Evolutionary conservation across 2,888 invertebrate genomes (phyloP), one percentile per base, ranked within the genome.

Genomic region (Cabera pusaria): DNA sequence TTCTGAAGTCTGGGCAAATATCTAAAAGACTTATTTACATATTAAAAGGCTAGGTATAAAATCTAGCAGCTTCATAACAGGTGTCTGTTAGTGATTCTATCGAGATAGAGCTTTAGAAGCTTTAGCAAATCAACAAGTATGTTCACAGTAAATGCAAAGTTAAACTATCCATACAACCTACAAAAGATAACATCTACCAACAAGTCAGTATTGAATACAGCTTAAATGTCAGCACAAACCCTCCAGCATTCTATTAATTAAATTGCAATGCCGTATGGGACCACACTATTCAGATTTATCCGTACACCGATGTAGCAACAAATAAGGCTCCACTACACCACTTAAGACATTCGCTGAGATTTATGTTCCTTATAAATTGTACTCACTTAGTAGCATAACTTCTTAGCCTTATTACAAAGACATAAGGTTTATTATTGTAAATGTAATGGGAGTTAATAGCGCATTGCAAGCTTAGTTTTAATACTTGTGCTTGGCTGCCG

Each of bases 401-500:
- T 45, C 17, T 51, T 41, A 39, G 14, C 49, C 56, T 56, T 72
- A 67, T 53, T 24, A 16, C 52, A 19, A 36, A 11, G 14, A 1
- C 3, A 18, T 63, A 72, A 58, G 56, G 68, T 62, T 44, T 25
- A 55, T 31, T 44, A 52, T 73, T 7, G 37, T 8, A 6, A 8
- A 34, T 33, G 27, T 36, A 52, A 47, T 49, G 49, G 41, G 44
- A 38, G 47, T 53, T 61, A 59, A 56, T 61, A 57, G 56, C 41
- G 56, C 41, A 52, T 25, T 24, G 63, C 55, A 54, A 60, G 64
- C 59, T 71, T 66, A 71, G 59, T 69, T 64, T 69, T 71, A 69
- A 74, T 71, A 72, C 70, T 65, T 61, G 68, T 64, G 71, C 72
- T 69, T 72, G 65, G 64, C 67, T 68, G 65, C 44, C 42, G 44